Base-by-base conservation (phyloP, 2,113 vertebrate genomes). In the Lophotis ruficrista region DNA sequence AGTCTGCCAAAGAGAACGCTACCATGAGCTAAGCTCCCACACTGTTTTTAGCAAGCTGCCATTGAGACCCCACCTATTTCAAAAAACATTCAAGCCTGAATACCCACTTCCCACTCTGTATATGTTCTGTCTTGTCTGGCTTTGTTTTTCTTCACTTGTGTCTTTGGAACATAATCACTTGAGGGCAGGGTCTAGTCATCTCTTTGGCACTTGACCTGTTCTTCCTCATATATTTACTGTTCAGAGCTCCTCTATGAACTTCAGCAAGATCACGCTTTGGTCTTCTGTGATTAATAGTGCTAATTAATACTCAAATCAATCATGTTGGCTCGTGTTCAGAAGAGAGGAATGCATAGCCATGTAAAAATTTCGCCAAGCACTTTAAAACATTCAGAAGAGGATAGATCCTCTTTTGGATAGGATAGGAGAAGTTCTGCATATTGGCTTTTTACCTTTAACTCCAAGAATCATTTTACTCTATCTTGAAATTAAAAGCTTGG, bases 91-190 rank as follows among this genome's bases (percentile, higher is more conserved):
- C 81, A 72, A 89, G 87, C 83, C 96, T 92, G 61, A 95, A 87
- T 89, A 84, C 89, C 94, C 96, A 96, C 89, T 97, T 96, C 95
- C 95, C 91, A 95, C 92, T 95, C 81, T n/a, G 80, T 77, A 96
- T 96, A 37, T 94, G 95, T 94, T 91, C 77, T 76, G 91, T 94
- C 92, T 96, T 96, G 96, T 43, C 95, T 91, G 73, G n/a, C 20
- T 76, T 80, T 84, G 87, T 90, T 93, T 78, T 93, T 89, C 87
- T 94, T 93, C 71, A 89, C 88, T 72, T 93, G 90, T 80, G 84
- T 75, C 88, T 96, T 78, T 89, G 86, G 94, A 93, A 90, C 76
- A 95, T 35, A 89, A 93, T 89, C 86, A 78, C 96, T 96, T 10
- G 90, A 86, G 96, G 96, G 94, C 94, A 96, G 79, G 92, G 56